A percentile compares a stretch with the other conserved stretches of the same genome.
These are phyloP conservation scores for Schizopygopsis malacanthus DNA, from an alignment of 2,797 vertebrate species.

Conservation along the genomic window DNA sequence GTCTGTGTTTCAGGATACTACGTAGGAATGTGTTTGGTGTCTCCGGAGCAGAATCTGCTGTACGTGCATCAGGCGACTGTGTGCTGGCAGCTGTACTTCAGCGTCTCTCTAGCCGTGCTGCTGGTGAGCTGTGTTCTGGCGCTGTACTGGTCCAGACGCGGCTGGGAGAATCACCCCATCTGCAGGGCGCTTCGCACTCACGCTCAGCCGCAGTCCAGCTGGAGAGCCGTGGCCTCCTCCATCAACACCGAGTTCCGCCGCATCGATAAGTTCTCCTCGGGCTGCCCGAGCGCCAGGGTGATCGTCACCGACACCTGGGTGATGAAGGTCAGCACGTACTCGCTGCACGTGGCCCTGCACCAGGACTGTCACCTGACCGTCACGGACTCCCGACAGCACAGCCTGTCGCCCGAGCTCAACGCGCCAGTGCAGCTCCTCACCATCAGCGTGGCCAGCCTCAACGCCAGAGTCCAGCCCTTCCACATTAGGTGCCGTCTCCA, in stretches of 20 bases:
- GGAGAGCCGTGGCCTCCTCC: slow-evolving; percentile 85
- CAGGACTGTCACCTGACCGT: slow-evolving; percentile 88
- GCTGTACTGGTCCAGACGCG: slow-evolving; percentile 84
- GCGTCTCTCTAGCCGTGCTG: slow-evolving; percentile 78
- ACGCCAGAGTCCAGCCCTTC: slow-evolving; percentile 81
- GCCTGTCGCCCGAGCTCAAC: slow-evolving; percentile 84
- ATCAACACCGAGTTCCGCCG: slow-evolving; percentile 91
- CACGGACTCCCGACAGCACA: slow-evolving; percentile 87
- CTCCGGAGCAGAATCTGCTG: slow-evolving; percentile 85
- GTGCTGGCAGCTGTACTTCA: slow-evolving; percentile 82
- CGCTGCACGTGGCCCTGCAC: slow-evolving; percentile 85
- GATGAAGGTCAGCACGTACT: slow-evolving; percentile 91
- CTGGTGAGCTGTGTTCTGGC: slow-evolving; percentile 73
- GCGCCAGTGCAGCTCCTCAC: slow-evolving; percentile 90
- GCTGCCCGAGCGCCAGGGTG: slow-evolving; percentile 84
- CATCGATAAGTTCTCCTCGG: slow-evolving; percentile 93
- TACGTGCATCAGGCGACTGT: slow-evolving; percentile 76
- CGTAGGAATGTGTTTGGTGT: slow-evolving; percentile 90
- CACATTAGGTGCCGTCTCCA: slow-evolving; percentile 62
- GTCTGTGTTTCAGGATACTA: slow-evolving; percentile 85
- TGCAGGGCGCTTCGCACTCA: slow-evolving; percentile 78
- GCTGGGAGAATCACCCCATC: slow-evolving; percentile 87
- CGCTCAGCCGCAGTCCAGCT: slow-evolving; percentile 75
- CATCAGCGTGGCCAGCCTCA: slow-evolving; percentile 84
- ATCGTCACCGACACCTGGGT: slow-evolving; percentile 94